Evolutionary conservation across 2,888 invertebrate species (phyloP).

Genomic region (Abrostola tripartita): DNA sequence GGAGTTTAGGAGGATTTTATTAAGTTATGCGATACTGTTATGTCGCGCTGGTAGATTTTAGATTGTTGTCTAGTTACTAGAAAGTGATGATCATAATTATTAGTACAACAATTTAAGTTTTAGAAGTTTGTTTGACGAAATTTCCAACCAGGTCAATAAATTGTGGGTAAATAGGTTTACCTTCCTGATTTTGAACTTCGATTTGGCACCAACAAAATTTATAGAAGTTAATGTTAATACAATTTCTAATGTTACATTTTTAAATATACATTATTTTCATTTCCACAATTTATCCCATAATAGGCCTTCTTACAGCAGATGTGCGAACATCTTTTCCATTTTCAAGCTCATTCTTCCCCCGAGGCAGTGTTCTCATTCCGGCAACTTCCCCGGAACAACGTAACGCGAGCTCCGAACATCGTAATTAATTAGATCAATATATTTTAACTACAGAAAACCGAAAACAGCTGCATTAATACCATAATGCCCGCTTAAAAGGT

Average conservation of each 20-base stretch:
- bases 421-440: slow-evolving; percentile 38
- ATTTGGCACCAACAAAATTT: too few relatives aligned
- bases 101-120: too few relatives aligned
- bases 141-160: too few relatives aligned
- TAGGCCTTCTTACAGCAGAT: slow-evolving; percentile 20
- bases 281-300: slow-evolving; percentile 9
- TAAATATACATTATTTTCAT: too few relatives aligned
- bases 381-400: slow-evolving; percentile 24
- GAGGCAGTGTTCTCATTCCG: slow-evolving; percentile 36
- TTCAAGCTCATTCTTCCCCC: slow-evolving; percentile 32
- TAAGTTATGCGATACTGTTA: not conserved
- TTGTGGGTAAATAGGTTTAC: too few relatives aligned
- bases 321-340: slow-evolving; percentile 26
- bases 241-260: too few relatives aligned
- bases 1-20: slow-evolving; percentile 1
- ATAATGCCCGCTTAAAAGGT: slow-evolving; percentile 64
- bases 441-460: slow-evolving; percentile 40
- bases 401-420: slow-evolving; percentile 18
- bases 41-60: not conserved
- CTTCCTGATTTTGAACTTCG: too few relatives aligned
- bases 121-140: too few relatives aligned
- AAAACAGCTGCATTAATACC: slow-evolving; percentile 54
- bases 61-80: not conserved
- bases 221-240: too few relatives aligned
- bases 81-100: too few relatives aligned